Evolutionary conservation across 2,113 vertebrate genomes (phyloP), one percentile per base, ranked within the genome.

Genomic region (Glaucomys volans): DNA sequence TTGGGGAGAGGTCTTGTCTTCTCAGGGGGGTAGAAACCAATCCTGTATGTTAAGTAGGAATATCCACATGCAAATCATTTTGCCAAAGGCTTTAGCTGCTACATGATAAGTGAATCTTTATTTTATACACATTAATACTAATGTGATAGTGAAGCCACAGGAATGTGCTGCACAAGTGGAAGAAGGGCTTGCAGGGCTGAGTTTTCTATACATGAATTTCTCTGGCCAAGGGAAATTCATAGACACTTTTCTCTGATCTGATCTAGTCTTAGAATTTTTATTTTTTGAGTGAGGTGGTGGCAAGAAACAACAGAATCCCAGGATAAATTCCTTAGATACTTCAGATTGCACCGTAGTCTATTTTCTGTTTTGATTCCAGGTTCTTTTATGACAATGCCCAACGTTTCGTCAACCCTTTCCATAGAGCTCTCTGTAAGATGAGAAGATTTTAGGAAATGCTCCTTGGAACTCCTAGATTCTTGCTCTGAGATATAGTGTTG

Each of bases 1-100:
- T 83, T 96, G 76, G 8, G 72, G 77, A 74, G 80, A 72, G 75
- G 71, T 80, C 64, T 83, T 16, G 42, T 64, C 54, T 97, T 87
- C 66, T 85, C 44, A 10, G 42, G 30, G 32, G 54, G 12, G 30
- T 76, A 69, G 82, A 92, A 96, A 82, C n/a, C 32, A 91, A 47
- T 44, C n/a, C 35, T 74, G 40, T 94, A 57, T 72, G 8, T 75
- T 71, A 95, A 94, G 37, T 50, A 85, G 74, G 32, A 95, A 66
- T 59, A 71, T 5, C 37, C 20, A 82, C 62, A 91, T 26, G 22
- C 8, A 90, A 79, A 59, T 94, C 0, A 35, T 77, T 87, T 93
- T 47, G 67, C 87, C 37, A 30, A 81, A 84, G 28, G 5, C 6
- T 87, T 92, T 94, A 77, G 40, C 67, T 16, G 67, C 30, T 84